phyloP scores from a whole-genome alignment of 2,888 invertebrate species.

The Perithous albicinctus region DNA sequence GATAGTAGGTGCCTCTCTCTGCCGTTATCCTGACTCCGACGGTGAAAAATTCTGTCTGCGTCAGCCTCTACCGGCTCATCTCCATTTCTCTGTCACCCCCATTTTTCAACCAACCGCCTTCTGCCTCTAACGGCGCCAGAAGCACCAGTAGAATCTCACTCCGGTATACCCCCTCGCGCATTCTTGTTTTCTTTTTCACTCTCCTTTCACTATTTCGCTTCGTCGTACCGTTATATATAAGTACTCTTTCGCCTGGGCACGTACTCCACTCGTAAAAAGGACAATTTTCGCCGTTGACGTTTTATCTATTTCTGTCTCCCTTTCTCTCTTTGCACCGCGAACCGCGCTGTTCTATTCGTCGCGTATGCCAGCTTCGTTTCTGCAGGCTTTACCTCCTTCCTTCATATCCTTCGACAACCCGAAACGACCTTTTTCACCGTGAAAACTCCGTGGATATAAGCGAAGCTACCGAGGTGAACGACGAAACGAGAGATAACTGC shows the following conservation, averaged over 20 bases:
- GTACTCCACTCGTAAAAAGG: slow-evolving; percentile 58
- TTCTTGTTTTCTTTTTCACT: slow-evolving; percentile 44
- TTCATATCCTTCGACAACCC: slow-evolving; percentile 15
- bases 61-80: slow-evolving; percentile 62
- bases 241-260: slow-evolving; percentile 45
- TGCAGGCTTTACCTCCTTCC: not conserved
- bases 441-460: slow-evolving; percentile 50
- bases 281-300: slow-evolving; percentile 63
- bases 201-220: slow-evolving; percentile 43
- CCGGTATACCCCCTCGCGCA: slow-evolving; percentile 40
- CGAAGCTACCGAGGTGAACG: slow-evolving; percentile 55
- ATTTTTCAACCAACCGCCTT: slow-evolving; percentile 48
- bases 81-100: slow-evolving; percentile 30
- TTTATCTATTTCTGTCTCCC: slow-evolving; percentile 16
- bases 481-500: slow-evolving; percentile 53
- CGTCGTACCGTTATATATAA: slow-evolving; percentile 36
- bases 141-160: slow-evolving; percentile 47
- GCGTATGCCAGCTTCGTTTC: slow-evolving; percentile 8
- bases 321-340: slow-evolving; percentile 7
- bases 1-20: slow-evolving; percentile 17
- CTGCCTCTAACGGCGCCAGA: slow-evolving; percentile 33
- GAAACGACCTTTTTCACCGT: slow-evolving; percentile 57
- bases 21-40: slow-evolving; percentile 54
- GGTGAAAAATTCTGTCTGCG: slow-evolving; percentile 63
- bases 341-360: not conserved